phyloP scores from a whole-genome alignment of 92 coral and sea anemone genomes.

The Actinernus sp. region DNA sequence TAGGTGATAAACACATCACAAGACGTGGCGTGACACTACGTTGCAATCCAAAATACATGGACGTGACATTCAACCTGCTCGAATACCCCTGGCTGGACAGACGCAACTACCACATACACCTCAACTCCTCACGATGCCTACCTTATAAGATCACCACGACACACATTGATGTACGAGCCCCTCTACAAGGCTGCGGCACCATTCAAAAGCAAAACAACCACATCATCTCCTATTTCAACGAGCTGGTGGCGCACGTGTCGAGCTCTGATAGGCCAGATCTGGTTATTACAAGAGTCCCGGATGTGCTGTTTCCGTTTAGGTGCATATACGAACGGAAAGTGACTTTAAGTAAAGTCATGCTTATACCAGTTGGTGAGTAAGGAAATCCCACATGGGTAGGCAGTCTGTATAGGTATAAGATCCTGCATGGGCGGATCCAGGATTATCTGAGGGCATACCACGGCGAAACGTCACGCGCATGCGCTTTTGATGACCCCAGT shows the following conservation, averaged over 20 bases:
- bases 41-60: slow-evolving; percentile 51
- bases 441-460: too few species aligned
- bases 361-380: too few species aligned
- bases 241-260: slow-evolving; percentile 23
- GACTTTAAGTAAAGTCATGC: not conserved
- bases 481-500: too few species aligned
- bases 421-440: too few species aligned
- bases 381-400: too few species aligned
- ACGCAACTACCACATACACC: slow-evolving; percentile 51
- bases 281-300: slow-evolving; percentile 22
- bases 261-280: not conserved
- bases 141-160: slow-evolving; percentile 41
- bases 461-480: too few species aligned
- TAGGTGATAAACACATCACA: slow-evolving; percentile 24
- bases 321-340: slow-evolving; percentile 47
- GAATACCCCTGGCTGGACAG: slow-evolving; percentile 71
- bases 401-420: too few species aligned
- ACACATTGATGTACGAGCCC: slow-evolving; percentile 44
- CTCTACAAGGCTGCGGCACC: slow-evolving; percentile 71
- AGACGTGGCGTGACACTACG: slow-evolving; percentile 49
- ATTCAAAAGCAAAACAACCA: slow-evolving; percentile 8
- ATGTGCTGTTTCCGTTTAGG: slow-evolving; percentile 19
- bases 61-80: slow-evolving; percentile 47
- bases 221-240: slow-evolving; percentile 30
- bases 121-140: slow-evolving; percentile 54